Evolutionary conservation across 2,888 invertebrate genomes (phyloP), one percentile per base, ranked within the genome.

Genomic region (Atethmia centrago): DNA sequence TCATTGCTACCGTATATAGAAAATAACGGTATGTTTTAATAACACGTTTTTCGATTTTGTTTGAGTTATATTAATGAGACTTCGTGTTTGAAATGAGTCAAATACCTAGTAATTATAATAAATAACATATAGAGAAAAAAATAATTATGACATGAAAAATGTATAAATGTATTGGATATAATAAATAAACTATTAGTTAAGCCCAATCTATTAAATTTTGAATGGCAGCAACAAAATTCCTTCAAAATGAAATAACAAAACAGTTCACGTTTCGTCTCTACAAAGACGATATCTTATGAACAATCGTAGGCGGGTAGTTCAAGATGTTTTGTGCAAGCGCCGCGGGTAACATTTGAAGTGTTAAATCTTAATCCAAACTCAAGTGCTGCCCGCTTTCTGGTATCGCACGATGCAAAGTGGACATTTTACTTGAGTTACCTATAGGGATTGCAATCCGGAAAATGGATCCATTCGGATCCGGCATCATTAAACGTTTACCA

Each of bases 291-390:
- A 66, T 82, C 76, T 67, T 56, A 68, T 67, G 63, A 71, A 83
- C 81, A 74, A 77, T 75, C 74, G 68, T 61, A 71, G 79, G 69
- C 79, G 66, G 66, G 28, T 62, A 74, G 62, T 64, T 80, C 45
- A 70, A 83, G 74, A 80, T 83, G 75, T 82, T 87, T 79, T 71
- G 76, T 71, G 74, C 68, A 80, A 68, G 59, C 76, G 74, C 73
- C 76, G 79, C 81, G 74, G 73, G 72, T 79, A 74, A 77, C 76
- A 84, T 80, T 75, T 76, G 67, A 71, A 88, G 83, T 85, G 87
- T 83, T 87, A 81, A 84, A 87, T 87, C 88, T 86, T 86, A 83
- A 85, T 85, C 83, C 74, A 28, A 79, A 80, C 76, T 76, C 49
- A 66, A 76, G 49, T 63, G 47, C 45, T 49, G 64, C 16, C 55